A percentile compares a stretch with the other conserved stretches of the same genome.
Evolutionary conservation across 2,113 vertebrate species (phyloP).

Genomic region (crab-eating macaque (Macaca fascicularis)): T2T-MFA8v1.1 NC_088379.1:22964001-22964500

Average conservation of each 20-base stretch:
- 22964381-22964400: not conserved
- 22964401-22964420: slow-evolving; percentile 40
- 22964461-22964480: not conserved
- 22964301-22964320: not conserved
- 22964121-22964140: not conserved
- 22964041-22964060: slow-evolving; percentile 12
- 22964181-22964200: slow-evolving; percentile 26
- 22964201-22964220: not conserved
- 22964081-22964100: slow-evolving; percentile 54
- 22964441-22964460: not conserved
- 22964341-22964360: slow-evolving; percentile 46
- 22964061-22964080: slow-evolving; percentile 31
- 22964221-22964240: not conserved
- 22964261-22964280: not conserved
- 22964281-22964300: slow-evolving; percentile 29
- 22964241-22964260: slow-evolving; percentile 28
- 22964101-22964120: not conserved
- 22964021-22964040: slow-evolving; percentile 27
- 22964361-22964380: slow-evolving; percentile 38
- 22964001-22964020: slow-evolving; percentile 46
- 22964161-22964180: not conserved
- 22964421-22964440: not conserved
- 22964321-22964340: slow-evolving; percentile 25
- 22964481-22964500: not conserved
- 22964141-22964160: not conserved